Base-by-base conservation (phyloP, 2,888 invertebrate species). In the Ichneumoninae sp. region DNA sequence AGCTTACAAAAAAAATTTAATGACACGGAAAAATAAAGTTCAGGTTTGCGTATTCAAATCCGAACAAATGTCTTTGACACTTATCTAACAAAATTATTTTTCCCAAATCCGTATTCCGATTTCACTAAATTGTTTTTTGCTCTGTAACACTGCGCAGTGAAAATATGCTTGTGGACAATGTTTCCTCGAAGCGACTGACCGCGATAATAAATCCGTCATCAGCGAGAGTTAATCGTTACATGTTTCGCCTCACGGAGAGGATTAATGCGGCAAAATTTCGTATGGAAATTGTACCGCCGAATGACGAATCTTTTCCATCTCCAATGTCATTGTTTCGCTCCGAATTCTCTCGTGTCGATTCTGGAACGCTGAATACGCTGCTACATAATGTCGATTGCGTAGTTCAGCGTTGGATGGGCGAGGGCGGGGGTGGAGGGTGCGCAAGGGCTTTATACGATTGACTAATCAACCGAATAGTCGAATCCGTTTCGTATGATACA, bases 381-480 rank as follows among this genome's bases (percentile, higher is more conserved):
- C 13, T 44, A 44, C 44, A 13, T 44, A 44, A 44, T 13, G 44
- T 44, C 44, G 70, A 66, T 80, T 81, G 70, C 74, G 69, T 73
- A 30, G 13, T 13, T 66, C 54, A 22, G 50, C 30, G 3, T 33
- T 47, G 40, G 40, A 26, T 26, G 54, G 30, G 7, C 26, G 52
- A 63, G 13, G 26, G 68, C 47, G 54, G 47, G 33, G n/a, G 40
- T 19, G 52, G 1, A 8, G 52, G 13, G 66, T 26, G 19, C 1
- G 13, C 44, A 16, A 50, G 52, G 68, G 40, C 52, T 81, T 82
- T 78, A 70, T 74, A 63, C 81, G 81, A 84, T 81, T 84, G 84
- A 78, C 83, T 81, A 78, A 84, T 84, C 84, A 84, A 84, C 81
- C 81, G 81, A 73, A 84, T 73, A 74, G 84, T 70, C 69, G 77